Evolutionary conservation across 1,140 invertebrate genomes (phyloP).

Genomic region (Lasioglossum baleicum): DNA sequence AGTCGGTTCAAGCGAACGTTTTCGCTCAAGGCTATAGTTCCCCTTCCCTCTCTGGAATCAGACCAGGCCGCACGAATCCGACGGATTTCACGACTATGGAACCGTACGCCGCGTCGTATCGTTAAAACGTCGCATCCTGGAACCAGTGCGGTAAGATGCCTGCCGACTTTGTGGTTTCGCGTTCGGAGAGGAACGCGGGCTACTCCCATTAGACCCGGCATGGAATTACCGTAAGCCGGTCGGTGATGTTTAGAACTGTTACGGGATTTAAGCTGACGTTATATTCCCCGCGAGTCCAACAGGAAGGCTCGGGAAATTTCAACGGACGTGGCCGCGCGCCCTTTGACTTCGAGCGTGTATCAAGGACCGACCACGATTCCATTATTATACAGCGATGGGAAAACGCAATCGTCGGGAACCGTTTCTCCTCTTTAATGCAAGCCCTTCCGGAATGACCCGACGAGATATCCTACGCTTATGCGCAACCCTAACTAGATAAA

Average conservation of each 20-base stretch:
- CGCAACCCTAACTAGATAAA: too few species aligned
- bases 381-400: too few species aligned
- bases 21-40: background rate
- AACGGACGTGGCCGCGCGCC: constrained; percentile 1
- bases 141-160: constrained; percentile 49
- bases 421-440: too few species aligned
- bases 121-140: constrained; percentile 47
- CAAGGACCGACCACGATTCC: constrained; percentile 11
- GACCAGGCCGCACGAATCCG: background rate
- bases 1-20: background rate
- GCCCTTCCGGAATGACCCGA: too few species aligned
- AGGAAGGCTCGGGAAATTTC: constrained; percentile 33
- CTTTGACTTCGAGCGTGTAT: constrained; percentile 51
- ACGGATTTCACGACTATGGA: constrained; percentile 41
- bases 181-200: constrained; percentile 34
- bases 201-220: constrained; percentile 48
- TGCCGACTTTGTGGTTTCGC: constrained; percentile 54
- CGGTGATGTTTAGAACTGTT: constrained; percentile 60
- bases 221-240: constrained; percentile 59
- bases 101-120: constrained; percentile 1
- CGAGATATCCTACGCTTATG: too few species aligned
- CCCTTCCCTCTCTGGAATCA: background rate
- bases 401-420: too few species aligned
- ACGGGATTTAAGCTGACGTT: constrained; percentile 55
- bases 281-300: constrained; percentile 10